Evolutionary conservation across 2,888 invertebrate species (phyloP), one percentile per base, ranked within the genome.

Genomic region (Lathronympha strigana): DNA sequence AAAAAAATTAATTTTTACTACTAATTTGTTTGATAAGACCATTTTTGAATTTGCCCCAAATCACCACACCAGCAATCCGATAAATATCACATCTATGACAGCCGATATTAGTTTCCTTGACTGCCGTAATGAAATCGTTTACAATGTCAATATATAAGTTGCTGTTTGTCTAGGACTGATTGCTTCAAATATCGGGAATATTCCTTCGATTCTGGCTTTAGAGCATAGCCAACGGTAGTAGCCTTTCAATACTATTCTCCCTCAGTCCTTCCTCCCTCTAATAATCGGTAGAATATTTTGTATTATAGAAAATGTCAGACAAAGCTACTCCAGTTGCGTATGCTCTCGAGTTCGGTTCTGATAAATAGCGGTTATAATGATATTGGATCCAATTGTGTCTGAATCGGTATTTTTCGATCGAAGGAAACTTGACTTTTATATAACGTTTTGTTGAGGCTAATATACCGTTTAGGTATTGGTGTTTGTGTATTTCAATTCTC

Each of bases 1-100:
- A n/a, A n/a, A n/a, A n/a, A n/a, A n/a, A n/a, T n/a, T n/a, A n/a
- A n/a, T n/a, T n/a, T n/a, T n/a, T n/a, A n/a, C n/a, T 38, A 38
- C n/a, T 38, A 38, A 38, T 15, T 4, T 4, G 33, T 33, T 11
- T 33, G 4, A n/a, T 38, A 38, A n/a, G n/a, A n/a, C n/a, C n/a
- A n/a, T 19, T 5, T 47, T 47, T 13, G 23, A 8, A 23, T n/a
- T 23, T 6, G n/a, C n/a, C 47, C 47, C 47, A 2, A 23, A 13
- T 2, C 23, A 13, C 21, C 13, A 21, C 45, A 75, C 28, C 54
- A 70, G 72, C 72, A 69, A 70, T 69, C 75, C 73, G 57, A 61
- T 61, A 66, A 64, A 67, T 67, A 70, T 70, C 60, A 53, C 45
- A 64, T 60, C 45, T 60, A 53, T 66, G 54, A 61, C 61, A 60